Base-by-base conservation (phyloP, 2,888 invertebrate genomes). In the Trichopoda pennipes region DNA sequence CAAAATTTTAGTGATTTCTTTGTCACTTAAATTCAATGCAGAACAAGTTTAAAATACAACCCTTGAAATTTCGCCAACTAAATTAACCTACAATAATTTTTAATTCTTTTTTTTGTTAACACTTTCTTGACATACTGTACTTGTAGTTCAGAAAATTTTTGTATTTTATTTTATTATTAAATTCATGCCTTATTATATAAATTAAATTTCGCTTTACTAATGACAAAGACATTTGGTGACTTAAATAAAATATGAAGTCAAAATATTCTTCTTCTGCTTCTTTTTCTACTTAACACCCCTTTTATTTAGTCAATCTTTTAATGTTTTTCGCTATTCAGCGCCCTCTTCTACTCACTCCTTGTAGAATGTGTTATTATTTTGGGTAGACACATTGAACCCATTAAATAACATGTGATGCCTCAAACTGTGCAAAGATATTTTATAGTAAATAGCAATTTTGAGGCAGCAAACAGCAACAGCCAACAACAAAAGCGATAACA, bases 181-280 rank as follows among this genome's bases (percentile, higher is more conserved):
- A 79, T 82, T 82, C 79, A 82, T 72, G 82, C 82, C 75, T 72
- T 72, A 51, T 82, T 82, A 75, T 79, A 66, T 63, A 76, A 82
- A 75, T 79, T 78, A 72, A 82, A 82, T 79, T 82, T 75, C 16
- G 55, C 63, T 49, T 17, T 68, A 44, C 42, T 76, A 79, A 82
- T 82, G 82, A 79, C 79, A 82, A 69, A 76, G 79, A 72, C 79
- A 82, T 82, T 79, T 75, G 79, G 79, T 79, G 75, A 79, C 75
- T 79, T 82, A 68, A 82, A 79, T 75, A 79, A 79, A 75, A 79
- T 82, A 75, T 79, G 78, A 82, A 82, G 75, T 82, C 78, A 82
- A 82, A 79, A 79, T 79, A 79, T 79, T 60, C 58, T 42, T 53
- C 14, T 44, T 51, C 10, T 32, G 60, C 58, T 42, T 53, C 14